phyloP scores from a whole-genome alignment of 2,888 invertebrate genomes.

The Dicyrtomina minuta region DNA sequence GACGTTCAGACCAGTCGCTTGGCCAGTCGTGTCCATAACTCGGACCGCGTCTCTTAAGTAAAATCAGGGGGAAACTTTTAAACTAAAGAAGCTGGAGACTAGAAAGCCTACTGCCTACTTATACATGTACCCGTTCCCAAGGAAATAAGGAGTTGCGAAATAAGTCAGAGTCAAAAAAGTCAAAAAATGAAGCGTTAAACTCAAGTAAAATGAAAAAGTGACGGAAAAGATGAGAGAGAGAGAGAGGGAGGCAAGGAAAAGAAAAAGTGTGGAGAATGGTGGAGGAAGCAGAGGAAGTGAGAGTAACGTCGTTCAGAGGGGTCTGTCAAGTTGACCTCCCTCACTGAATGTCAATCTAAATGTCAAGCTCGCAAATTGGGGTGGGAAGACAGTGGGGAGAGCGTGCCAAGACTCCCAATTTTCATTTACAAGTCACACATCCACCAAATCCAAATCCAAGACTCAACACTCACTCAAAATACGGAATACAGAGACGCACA shows the following conservation, averaged over 20 bases:
- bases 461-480: background rate
- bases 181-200: background rate
- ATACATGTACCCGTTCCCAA: too few relatives aligned
- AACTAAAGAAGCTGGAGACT: too few relatives aligned
- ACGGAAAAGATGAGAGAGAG: conserved; percentile 2
- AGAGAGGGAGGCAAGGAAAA: background rate
- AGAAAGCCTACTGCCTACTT: too few relatives aligned
- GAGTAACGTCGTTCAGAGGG: conserved; percentile 13
- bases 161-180: background rate
- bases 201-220: conserved; percentile 8
- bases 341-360: conserved; percentile 54
- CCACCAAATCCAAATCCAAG: conserved; percentile 31
- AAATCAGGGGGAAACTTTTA: too few relatives aligned
- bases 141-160: too few relatives aligned
- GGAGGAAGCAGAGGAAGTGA: background rate
- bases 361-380: conserved; percentile 54
- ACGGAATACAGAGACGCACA: too few relatives aligned
- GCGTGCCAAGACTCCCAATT: conserved; percentile 45
- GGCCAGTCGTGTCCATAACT: too few relatives aligned
- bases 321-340: conserved; percentile 54
- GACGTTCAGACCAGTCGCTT: too few relatives aligned
- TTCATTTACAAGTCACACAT: conserved; percentile 3
- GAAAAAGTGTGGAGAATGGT: background rate
- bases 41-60: too few relatives aligned
- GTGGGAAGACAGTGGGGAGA: conserved; percentile 45